Evolutionary conservation across 2,113 vertebrate species (phyloP), one percentile per base, ranked within the genome.

Genomic region (Sporophila hypoxantha): DNA sequence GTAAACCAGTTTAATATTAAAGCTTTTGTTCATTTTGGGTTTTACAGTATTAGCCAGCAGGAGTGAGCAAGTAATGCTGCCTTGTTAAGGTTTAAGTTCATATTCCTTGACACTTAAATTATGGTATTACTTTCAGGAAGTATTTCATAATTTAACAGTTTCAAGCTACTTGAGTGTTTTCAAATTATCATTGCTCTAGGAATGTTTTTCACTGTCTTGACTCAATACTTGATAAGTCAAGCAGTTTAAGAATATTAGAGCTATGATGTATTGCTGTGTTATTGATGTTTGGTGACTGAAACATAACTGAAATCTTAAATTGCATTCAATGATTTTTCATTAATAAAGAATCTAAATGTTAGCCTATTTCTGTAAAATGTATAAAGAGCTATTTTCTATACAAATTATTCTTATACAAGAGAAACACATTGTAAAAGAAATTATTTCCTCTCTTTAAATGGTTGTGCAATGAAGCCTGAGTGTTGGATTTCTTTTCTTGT

Each of bases 371-470:
- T 95, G 70, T 94, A 95, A 95, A 93, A 90, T 90, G 32, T 90
- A 96, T 88, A 94, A 93, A 97, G 87, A 96, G 78, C 92, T 97
- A 97, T 97, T 97, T 97, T 97, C 94, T 96, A 70, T 97, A 97
- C 82, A 93, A 95, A 96, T 71, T 97, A 97, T 97, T 97, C 96
- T 97, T 97, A 67, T 97, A 97, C 78, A 81, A 92, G 88, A 96
- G 73, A 88, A 87, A 88, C 39, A 60, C 81, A 83, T 96, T 96
- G 95, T 96, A 96, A 96, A 96, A 95, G 93, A 94, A 93, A 92
- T 84, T 65, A 83, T 94, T 95, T 96, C 89, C 64, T 96, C 80
- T 95, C 94, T 96, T 94, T 92, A 96, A 92, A 96, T 94, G 89
- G 95, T 94, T 96, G 89, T 96, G 96, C 92, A 96, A 93, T 95